Evolutionary conservation across 2,888 invertebrate species (phyloP).

Genomic region (Paralinhomoeus sp.): DNA sequence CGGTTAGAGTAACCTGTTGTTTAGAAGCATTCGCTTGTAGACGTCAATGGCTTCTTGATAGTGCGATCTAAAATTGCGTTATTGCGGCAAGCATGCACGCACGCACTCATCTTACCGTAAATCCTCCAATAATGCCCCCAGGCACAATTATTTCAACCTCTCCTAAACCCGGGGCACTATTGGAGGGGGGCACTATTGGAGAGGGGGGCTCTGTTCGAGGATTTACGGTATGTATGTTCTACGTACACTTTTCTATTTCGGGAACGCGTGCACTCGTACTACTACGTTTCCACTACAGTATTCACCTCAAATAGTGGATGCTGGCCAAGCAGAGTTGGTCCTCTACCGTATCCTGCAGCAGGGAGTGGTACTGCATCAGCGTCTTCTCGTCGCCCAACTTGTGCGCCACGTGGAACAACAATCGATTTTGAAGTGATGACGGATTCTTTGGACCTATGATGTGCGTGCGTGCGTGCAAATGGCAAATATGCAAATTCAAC

Average conservation of each 20-base stretch:
- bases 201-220: too few relatives aligned
- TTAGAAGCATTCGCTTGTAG: slow-evolving; percentile 70
- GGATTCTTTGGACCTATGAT: slow-evolving; percentile 37
- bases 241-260: too few relatives aligned
- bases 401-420: slow-evolving; percentile 75
- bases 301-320: slow-evolving; percentile 75
- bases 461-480: background rate
- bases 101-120: too few relatives aligned
- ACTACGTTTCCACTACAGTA: too few relatives aligned
- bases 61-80: too few relatives aligned
- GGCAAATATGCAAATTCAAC: background rate
- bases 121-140: too few relatives aligned
- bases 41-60: slow-evolving; percentile 97
- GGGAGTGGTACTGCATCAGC: slow-evolving; percentile 57
- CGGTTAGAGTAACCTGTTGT: slow-evolving; percentile 88
- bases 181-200: too few relatives aligned
- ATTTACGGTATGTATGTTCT: too few relatives aligned
- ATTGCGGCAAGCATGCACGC: too few relatives aligned
- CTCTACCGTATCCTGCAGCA: slow-evolving; percentile 58
- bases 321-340: slow-evolving; percentile 86
- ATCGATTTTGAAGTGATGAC: slow-evolving; percentile 42
- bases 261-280: too few relatives aligned
- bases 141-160: too few relatives aligned
- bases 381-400: slow-evolving; percentile 67
- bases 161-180: too few relatives aligned